A percentile compares a stretch with the other conserved stretches of the same genome.
Conservation (phyloP, 2,113 vertebrate genomes). For the Tylochromis polylepis region DNA sequence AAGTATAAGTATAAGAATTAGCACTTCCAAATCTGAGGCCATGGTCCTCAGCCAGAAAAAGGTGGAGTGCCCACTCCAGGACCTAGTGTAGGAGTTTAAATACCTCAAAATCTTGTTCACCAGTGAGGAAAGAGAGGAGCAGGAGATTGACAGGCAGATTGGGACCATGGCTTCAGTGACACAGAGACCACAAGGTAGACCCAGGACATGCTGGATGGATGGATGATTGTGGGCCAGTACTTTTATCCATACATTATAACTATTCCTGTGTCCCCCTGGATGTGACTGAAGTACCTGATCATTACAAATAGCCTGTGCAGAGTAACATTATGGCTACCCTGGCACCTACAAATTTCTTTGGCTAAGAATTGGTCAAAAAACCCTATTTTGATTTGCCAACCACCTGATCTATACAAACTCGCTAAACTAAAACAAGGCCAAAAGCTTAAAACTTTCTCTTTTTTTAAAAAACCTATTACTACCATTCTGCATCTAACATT, state of each 20-base stretch:
- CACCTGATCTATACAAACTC: not conserved
- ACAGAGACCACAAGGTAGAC: rapidly evolving
- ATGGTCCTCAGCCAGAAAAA: not conserved
- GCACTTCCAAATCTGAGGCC: not conserved
- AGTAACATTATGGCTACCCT: not conserved
- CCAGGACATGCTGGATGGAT: not conserved
- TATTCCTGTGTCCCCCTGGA: not conserved
- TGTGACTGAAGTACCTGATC: not conserved
- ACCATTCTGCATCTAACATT: not conserved
- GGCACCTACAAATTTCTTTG: not conserved
- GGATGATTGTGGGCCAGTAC: not conserved
- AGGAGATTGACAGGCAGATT: not conserved
- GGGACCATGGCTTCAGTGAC: not conserved
- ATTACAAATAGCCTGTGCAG: not conserved
- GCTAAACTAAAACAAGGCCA: not conserved
- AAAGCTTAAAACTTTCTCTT: not conserved
- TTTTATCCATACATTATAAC: not conserved
- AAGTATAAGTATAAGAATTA: not conserved
- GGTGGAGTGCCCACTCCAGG: not conserved
- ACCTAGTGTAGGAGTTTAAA: not conserved
- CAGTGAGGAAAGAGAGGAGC: not conserved
- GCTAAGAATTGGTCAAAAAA: not conserved
- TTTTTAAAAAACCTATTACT: not conserved
- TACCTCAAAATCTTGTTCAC: not conserved
- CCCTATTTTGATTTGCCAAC: not conserved